Evolutionary conservation across 2,888 invertebrate genomes (phyloP), one percentile per base, ranked within the genome.

Genomic region (Hirtodrosophila alboralis): DNA sequence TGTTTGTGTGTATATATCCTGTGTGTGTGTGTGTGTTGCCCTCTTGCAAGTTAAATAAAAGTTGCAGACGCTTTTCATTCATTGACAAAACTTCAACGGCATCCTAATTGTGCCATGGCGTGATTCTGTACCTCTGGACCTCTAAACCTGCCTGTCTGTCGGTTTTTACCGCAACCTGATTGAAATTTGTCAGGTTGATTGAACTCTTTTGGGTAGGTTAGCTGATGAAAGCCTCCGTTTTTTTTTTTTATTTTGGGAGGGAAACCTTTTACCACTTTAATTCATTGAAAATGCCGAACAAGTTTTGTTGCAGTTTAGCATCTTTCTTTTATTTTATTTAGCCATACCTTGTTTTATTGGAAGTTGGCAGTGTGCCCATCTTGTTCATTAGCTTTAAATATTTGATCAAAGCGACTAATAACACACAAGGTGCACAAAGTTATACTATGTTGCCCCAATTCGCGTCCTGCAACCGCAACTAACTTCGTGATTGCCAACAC

Each of bases 131-230:
- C 47, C 48, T 47, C 6, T 47, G 23, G 27, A 13, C 40, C 59
- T 28, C 57, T 12, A 26, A n/a, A 12, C n/a, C n/a, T n/a, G 12
- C 31, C 26, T 27, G 41, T 43, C 41, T 47, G 57, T 36, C 60
- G 54, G 52, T 64, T 70, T 70, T 80, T 63, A 74, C 78, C 77
- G 53, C 78, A 76, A 34, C 70, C 71, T 79, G 84, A 79, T 79
- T 79, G 84, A 84, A 79, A 83, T 83, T 79, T 73, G 74, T 79
- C 74, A 79, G 80, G 84, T 79, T 79, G 78, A 79, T 79, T 83
- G 78, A 84, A 83, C 84, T 76, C 66, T 65, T 75, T 67, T 70
- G 44, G 57, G 28, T 28, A 16, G 38, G 18, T 23, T 28, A 38
- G 31, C 48, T 57, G 76, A 45, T 52, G 64, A 53, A 58, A 60